A percentile compares a stretch with the other conserved stretches of the same genome.
phyloP scores from a whole-genome alignment of 2,113 vertebrate genomes.

The Kryptolebias marmoratus region DNA sequence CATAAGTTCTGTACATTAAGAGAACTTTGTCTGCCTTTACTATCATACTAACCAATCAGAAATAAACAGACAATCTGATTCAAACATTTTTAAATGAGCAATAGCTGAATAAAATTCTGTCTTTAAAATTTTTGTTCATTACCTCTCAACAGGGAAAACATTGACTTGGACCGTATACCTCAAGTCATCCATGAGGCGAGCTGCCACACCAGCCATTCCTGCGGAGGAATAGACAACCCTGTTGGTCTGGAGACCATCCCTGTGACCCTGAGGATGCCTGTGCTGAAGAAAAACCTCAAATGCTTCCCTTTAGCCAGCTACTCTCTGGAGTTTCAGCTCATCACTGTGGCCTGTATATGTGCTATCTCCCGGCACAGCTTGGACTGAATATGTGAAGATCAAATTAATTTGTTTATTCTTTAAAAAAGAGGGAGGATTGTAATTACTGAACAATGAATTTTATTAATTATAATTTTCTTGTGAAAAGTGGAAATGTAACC shows the following conservation, averaged over 20 bases:
- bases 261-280: slow-evolving; percentile 76
- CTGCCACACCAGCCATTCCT: slow-evolving; percentile 77
- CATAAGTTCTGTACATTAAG: no score
- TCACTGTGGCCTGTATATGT: slow-evolving; percentile 82
- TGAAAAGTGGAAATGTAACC: not conserved
- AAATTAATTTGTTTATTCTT: not conserved
- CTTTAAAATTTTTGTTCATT: not conserved
- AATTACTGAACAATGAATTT: slow-evolving; percentile 6
- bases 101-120: not conserved
- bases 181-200: slow-evolving; percentile 79
- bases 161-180: slow-evolving; percentile 78
- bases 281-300: slow-evolving; percentile 75
- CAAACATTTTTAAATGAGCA: not conserved
- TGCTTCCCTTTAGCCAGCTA: slow-evolving; percentile 70
- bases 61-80: no score
- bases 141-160: slow-evolving; percentile 70
- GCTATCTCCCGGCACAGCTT: slow-evolving; percentile 73
- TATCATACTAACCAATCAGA: no score
- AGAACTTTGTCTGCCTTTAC: no score
- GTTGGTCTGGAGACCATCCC: slow-evolving; percentile 79
- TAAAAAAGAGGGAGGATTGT: not conserved
- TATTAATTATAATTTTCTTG: slow-evolving; percentile 4
- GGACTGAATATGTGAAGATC: not conserved
- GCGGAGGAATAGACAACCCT: slow-evolving; percentile 55
- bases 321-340: slow-evolving; percentile 78